Evolutionary conservation across 2,888 invertebrate genomes (phyloP), one percentile per base, ranked within the genome.

Genomic region (Andrena bicolor): DNA sequence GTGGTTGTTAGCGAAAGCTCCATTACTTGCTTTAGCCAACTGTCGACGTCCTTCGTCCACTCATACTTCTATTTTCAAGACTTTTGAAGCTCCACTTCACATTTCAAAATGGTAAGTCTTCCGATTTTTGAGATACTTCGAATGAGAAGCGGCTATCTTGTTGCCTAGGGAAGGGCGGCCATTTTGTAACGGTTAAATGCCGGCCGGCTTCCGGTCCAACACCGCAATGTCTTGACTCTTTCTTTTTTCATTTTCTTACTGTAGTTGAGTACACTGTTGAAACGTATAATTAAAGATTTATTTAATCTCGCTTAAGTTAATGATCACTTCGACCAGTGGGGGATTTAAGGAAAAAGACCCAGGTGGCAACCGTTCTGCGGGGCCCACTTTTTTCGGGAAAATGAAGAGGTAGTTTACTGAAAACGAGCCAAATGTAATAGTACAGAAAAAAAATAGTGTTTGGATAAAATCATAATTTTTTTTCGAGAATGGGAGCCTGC

Each of bases 21-120:
- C 88, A 88, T 88, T 86, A 85, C 88, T 88, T 81, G 88, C 88
- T 88, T 88, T 80, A 61, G 86, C 86, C n/a, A 76, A 88, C 86
- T 82, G 65, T 79, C 81, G 64, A 83, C 78, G 63, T 35, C 51
- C 20, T 49, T 51, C 77, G 69, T 72, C 56, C 35, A 35, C 53
- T 73, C 56, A 13, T 28, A 32, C 10, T 66, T 23, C 26, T 53
- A 66, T 83, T 73, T 75, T 41, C 3, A 65, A 61, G 10, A 78
- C n/a, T 58, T 49, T 60, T 60, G 63, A 60, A 74, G 7, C n/a
- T 71, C 64, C 28, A 51, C 70, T 51, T 60, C 51, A 64, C 72
- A 74, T 8, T 72, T 49, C 86, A 87, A 87, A 83, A 87, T 87
- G 87, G 87, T 87, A 28, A 87, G 87, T 80, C 16, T 13, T 28